These are phyloP conservation scores for Drosophila parabipectinata DNA, from an alignment of 1,140 invertebrate genomes.

Conservation along the genomic window DNA sequence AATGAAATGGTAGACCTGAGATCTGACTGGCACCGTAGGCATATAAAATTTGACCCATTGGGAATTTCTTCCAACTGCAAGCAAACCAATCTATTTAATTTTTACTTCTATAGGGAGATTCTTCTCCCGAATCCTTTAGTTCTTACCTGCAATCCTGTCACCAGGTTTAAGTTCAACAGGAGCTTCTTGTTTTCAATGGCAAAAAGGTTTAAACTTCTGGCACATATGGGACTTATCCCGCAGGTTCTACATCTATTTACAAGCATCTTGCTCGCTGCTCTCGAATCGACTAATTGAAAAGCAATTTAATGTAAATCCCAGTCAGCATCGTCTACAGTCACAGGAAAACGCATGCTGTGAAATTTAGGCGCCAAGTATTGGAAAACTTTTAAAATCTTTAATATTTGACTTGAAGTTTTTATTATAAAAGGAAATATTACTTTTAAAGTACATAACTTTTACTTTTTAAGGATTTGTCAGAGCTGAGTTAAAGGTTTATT, in stretches of 20 bases:
- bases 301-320: slow-evolving; percentile 11
- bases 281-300: slow-evolving; percentile 20
- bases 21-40: slow-evolving; percentile 55
- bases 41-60: slow-evolving; percentile 47
- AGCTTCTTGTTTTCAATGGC: slow-evolving; percentile 40
- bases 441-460: too few relatives aligned
- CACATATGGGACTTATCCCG: slow-evolving; percentile 40
- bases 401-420: too few relatives aligned
- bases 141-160: slow-evolving; percentile 52
- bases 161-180: slow-evolving; percentile 38
- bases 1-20: slow-evolving; percentile 48
- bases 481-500: too few relatives aligned
- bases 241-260: slow-evolving; percentile 50
- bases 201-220: slow-evolving; percentile 47
- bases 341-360: slow-evolving; percentile 3
- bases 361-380: neutral
- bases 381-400: neutral
- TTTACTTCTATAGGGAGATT: too few relatives aligned
- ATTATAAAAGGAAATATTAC: too few relatives aligned
- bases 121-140: neutral
- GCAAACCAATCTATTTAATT: too few relatives aligned
- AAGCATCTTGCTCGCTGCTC: slow-evolving; percentile 31
- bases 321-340: slow-evolving; percentile 31
- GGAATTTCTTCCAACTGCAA: slow-evolving; percentile 24
- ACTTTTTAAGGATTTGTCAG: too few relatives aligned